Base-by-base conservation (phyloP, 2,113 vertebrate genomes). In the Hippocampus comes region DNA sequence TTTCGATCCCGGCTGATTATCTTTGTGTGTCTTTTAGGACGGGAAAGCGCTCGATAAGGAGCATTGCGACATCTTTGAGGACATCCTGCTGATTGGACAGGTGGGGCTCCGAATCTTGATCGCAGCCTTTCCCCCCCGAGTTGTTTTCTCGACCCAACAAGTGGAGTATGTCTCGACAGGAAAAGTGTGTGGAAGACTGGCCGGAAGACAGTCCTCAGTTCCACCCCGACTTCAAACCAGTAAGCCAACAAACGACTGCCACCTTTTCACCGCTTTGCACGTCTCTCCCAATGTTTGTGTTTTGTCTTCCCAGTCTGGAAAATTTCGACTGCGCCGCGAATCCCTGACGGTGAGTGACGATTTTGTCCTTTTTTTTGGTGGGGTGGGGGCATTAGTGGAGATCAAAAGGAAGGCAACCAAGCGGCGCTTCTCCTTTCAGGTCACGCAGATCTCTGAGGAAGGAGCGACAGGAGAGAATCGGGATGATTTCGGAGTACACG, bases 121-220 rank as follows among this genome's bases (percentile, higher is more conserved):
- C 30, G 30, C 5, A 0, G 4, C 30, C 30, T 30, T 30, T 30
- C 3, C 5, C 34, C 5, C 34, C 34, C 34, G 5, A 61, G 59
- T 34, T 30, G 5, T 61, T 61, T 9, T 34, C 2, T 17, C 59
- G 8, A 42, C 27, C 4, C 21, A 17, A 42, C 42, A 11, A 14
- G 4, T 55, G 6, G 5, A 34, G n/a, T 38, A 1, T 69, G 9
- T 56, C 27, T 38, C 30, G 2, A 38, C 78, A 93, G 92, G 92
- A 93, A 71, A 81, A 5, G 12, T 93, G 92, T 88, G 89, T 93
- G 3, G 92, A 93, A 42, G 90, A 93, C 81, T 93, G 92, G 92
- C 91, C 92, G 6, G 92, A 92, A 43, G 83, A 92, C 86, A 92
- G 92, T 64, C 91, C 93, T 4, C 60, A 92, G 61, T 53, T 88